Percentiles rank a stretch among this genome's conserved stretches.
Conservation (phyloP, 2,797 vertebrate genomes). For the Alexandromys oeconomus region DNA sequence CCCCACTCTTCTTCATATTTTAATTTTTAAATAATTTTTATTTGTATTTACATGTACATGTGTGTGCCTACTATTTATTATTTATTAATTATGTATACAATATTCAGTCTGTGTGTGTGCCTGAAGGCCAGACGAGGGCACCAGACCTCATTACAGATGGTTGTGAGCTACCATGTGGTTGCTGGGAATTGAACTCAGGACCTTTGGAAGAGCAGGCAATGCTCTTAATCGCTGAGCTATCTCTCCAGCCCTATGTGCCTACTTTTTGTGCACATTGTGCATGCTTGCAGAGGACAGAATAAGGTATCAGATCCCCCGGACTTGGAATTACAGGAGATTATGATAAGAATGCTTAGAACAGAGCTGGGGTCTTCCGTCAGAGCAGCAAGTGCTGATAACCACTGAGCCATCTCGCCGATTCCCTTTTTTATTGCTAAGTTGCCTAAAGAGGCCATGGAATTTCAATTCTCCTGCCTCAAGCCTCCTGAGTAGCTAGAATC, state of each 20-base stretch:
- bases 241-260: background rate
- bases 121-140: too few relatives aligned
- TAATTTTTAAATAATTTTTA: background rate
- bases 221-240: too few relatives aligned
- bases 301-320: background rate
- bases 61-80: background rate
- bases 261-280: background rate
- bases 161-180: too few relatives aligned
- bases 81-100: too few relatives aligned
- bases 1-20: background rate
- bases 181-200: too few relatives aligned
- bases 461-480: background rate
- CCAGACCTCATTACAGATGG: too few relatives aligned
- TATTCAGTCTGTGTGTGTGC: too few relatives aligned
- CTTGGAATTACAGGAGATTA: background rate
- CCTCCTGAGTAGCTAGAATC: background rate
- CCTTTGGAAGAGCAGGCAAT: too few relatives aligned
- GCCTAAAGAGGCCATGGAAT: background rate
- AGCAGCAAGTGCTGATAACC: background rate
- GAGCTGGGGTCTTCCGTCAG: background rate
- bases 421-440: background rate
- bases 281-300: background rate
- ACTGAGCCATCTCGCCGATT: background rate
- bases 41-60: background rate
- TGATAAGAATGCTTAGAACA: background rate